A percentile compares a stretch with the other conserved stretches of the same genome.
Conservation (phyloP, 2,888 invertebrate species). For the Apoda limacodes region DNA sequence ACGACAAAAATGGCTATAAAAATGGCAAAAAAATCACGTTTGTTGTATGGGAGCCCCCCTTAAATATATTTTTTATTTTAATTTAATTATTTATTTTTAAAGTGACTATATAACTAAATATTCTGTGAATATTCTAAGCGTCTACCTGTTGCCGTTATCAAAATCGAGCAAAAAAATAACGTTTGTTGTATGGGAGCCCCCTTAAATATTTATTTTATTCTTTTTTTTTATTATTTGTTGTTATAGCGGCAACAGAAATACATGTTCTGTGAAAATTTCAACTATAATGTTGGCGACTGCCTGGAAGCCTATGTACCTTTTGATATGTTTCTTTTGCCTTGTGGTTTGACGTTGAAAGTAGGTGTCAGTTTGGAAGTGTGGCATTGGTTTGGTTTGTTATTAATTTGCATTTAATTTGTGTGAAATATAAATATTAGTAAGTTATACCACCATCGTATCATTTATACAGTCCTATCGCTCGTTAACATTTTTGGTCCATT, state of each 20-base stretch:
- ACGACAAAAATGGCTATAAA: too few relatives aligned
- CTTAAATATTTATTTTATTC: background rate
- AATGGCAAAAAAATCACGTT: background rate
- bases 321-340: too few relatives aligned
- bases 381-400: too few relatives aligned
- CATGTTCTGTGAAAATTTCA: background rate
- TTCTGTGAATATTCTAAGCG: background rate
- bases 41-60: background rate
- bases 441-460: too few relatives aligned
- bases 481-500: too few relatives aligned
- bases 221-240: background rate
- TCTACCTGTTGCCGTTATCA: background rate
- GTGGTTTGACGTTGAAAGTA: too few relatives aligned
- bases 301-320: too few relatives aligned
- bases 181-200: slow-evolving; percentile 1
- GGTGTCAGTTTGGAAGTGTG: too few relatives aligned
- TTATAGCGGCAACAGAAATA: background rate
- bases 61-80: background rate
- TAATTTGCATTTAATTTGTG: too few relatives aligned
- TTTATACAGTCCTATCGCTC: too few relatives aligned
- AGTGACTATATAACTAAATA: background rate
- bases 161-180: background rate
- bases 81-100: background rate
- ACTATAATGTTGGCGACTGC: too few relatives aligned
- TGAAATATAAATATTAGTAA: too few relatives aligned